These are phyloP conservation scores for Drosophila nikananu DNA, from an alignment of 1,140 invertebrate species.

Conservation along the genomic window DNA sequence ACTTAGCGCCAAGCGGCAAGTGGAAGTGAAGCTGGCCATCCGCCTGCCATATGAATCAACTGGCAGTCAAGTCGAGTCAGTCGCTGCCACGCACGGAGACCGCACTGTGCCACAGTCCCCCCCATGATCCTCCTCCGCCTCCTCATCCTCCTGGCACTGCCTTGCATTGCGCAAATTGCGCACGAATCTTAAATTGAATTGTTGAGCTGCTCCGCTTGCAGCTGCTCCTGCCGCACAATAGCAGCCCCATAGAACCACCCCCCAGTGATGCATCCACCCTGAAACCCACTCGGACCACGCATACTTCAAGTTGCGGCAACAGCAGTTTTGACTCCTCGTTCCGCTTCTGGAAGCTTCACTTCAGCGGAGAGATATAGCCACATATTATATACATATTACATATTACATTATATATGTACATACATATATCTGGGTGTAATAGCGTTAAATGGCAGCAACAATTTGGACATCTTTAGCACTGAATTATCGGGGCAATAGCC, in stretches of 20 bases:
- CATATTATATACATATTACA: slow-evolving; percentile 1
- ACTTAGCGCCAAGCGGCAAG: slow-evolving; percentile 42
- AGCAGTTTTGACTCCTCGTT: slow-evolving; percentile 42
- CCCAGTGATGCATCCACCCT: not conserved
- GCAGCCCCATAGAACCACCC: not conserved
- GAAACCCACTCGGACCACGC: slow-evolving; percentile 45
- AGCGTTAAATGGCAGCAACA: slow-evolving; percentile 1
- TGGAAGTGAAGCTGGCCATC: slow-evolving; percentile 35
- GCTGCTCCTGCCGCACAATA: slow-evolving; percentile 46
- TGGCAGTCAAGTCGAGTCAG: slow-evolving; percentile 49
- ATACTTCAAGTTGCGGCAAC: slow-evolving; percentile 76
- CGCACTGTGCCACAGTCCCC: slow-evolving; percentile 31
- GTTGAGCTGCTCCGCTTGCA: slow-evolving; percentile 65
- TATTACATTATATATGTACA: too few relatives aligned
- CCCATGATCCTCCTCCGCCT: not conserved
- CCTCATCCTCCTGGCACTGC: not conserved
- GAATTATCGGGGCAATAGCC: not conserved
- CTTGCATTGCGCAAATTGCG: slow-evolving; percentile 75
- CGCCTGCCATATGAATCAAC: slow-evolving; percentile 80
- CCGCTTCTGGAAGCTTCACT: slow-evolving; percentile 22
- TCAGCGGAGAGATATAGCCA: slow-evolving; percentile 15
- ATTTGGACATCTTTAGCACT: slow-evolving; percentile 13
- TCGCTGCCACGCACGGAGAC: slow-evolving; percentile 48
- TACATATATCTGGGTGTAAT: not conserved
- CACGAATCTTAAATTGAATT: slow-evolving; percentile 83